Conservation (phyloP, 2,888 invertebrate species). For the Orgyia antiqua region DNA sequence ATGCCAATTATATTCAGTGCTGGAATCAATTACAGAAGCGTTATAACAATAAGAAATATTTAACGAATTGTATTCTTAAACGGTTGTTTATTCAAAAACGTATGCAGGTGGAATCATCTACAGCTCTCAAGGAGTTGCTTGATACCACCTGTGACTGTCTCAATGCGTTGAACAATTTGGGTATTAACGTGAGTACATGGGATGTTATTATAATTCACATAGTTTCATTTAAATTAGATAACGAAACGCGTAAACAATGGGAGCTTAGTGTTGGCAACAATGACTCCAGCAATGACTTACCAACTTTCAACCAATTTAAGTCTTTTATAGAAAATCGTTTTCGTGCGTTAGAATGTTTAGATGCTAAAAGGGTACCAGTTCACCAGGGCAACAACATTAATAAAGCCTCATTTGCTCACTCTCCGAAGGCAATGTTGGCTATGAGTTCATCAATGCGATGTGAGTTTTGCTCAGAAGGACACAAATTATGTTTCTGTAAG, state of each 20-base stretch:
- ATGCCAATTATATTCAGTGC: constrained; percentile 16
- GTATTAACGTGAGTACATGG: constrained; percentile 9
- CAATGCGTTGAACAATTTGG: constrained; percentile 9
- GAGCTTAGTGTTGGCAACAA: constrained; percentile 1
- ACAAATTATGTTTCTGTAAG: constrained; percentile 9
- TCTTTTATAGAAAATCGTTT: constrained; percentile 1
- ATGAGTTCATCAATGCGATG: constrained; percentile 9
- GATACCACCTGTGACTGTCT: constrained; percentile 17
- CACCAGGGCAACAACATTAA: constrained; percentile 1
- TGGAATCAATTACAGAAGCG: constrained; percentile 16
- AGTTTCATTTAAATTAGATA: constrained; percentile 15
- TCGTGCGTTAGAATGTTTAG: neutral
- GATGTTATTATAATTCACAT: no score
- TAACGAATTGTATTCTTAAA: constrained; percentile 18
- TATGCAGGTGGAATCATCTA: constrained; percentile 5
- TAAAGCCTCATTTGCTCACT: neutral
- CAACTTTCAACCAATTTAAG: constrained; percentile 10
- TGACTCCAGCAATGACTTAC: constrained; percentile 14
- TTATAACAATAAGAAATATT: no score
- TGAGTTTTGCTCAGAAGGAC: constrained; percentile 18
- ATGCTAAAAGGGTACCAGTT: constrained; percentile 3
- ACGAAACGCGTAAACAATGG: constrained; percentile 16
- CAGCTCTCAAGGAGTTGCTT: constrained; percentile 7
- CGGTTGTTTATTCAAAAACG: constrained; percentile 4
- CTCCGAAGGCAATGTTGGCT: constrained; percentile 3